A percentile compares a stretch with the other conserved stretches of the same genome.
Evolutionary conservation across 2,797 vertebrate genomes (phyloP).

Genomic region (Sternotherus odoratus): DNA sequence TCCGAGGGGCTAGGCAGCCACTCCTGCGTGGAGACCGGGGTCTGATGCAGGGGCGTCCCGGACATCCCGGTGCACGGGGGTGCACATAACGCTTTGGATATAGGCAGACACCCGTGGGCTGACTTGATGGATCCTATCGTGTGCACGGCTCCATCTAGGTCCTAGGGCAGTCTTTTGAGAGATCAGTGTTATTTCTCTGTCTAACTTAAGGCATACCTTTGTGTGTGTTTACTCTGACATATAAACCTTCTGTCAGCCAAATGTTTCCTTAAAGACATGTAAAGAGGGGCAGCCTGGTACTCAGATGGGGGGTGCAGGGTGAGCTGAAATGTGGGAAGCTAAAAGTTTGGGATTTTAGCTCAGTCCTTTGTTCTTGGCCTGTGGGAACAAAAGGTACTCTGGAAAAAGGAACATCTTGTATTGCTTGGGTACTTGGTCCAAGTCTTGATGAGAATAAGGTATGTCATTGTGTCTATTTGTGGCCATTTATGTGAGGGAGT

Average conservation of each 20-base stretch:
- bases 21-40: not conserved
- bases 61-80: too few relatives aligned
- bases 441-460: not conserved
- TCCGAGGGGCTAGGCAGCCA: not conserved
- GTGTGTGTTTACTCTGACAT: fast-evolving
- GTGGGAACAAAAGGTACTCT: fast-evolving
- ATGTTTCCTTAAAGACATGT: fast-evolving
- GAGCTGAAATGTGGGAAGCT: not conserved
- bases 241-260: fast-evolving
- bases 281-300: fast-evolving
- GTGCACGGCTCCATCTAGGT: not conserved
- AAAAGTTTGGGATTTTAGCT: fast-evolving
- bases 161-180: not conserved
- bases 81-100: not conserved
- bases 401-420: not conserved
- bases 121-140: fast-evolving
- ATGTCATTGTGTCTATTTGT: not conserved
- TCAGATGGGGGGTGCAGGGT: not conserved
- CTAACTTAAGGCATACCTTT: not conserved
- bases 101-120: not conserved
- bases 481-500: fast-evolving
- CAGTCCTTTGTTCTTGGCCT: fast-evolving
- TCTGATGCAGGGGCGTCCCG: not conserved
- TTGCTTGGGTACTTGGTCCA: not conserved
- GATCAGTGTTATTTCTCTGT: not conserved